Percentiles rank a stretch among this genome's conserved stretches.
phyloP scores from a whole-genome alignment of 1,140 invertebrate genomes.

The Listronotus oregonensis region DNA sequence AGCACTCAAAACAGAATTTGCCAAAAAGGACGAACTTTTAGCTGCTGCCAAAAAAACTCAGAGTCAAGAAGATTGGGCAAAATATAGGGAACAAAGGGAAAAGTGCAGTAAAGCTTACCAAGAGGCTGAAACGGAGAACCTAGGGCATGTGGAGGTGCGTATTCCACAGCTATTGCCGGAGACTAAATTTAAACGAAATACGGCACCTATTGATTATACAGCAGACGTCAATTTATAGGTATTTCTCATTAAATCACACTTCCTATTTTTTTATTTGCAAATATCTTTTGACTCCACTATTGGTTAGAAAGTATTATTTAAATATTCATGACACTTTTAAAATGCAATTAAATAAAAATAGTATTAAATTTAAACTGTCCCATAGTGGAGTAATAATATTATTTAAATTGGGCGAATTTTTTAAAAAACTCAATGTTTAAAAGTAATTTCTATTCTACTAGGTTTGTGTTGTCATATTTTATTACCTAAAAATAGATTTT shows the following conservation, averaged over 20 bases:
- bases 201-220: slow-evolving; percentile 56
- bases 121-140: slow-evolving; percentile 49
- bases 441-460: slow-evolving; percentile 11
- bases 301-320: background rate
- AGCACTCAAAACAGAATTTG: slow-evolving; percentile 49
- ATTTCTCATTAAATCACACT: slow-evolving; percentile 44
- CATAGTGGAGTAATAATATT: slow-evolving; percentile 16
- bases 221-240: slow-evolving; percentile 55
- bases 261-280: slow-evolving; percentile 24
- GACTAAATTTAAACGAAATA: slow-evolving; percentile 49
- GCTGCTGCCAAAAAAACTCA: slow-evolving; percentile 48
- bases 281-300: slow-evolving; percentile 24
- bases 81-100: slow-evolving; percentile 52
- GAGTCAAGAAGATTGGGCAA: slow-evolving; percentile 51
- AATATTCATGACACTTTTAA: no score
- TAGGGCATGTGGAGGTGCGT: slow-evolving; percentile 58
- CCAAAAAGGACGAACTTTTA: slow-evolving; percentile 52
- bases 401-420: slow-evolving; percentile 20
- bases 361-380: background rate
- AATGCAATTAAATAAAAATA: no score
- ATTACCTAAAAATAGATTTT: background rate
- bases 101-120: slow-evolving; percentile 53
- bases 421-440: background rate
- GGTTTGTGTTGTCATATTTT: slow-evolving; percentile 13
- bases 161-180: slow-evolving; percentile 54